Percentiles rank a stretch among this genome's conserved stretches.
Evolutionary conservation across 2,797 vertebrate genomes (phyloP).

Genomic region (Podarcis siculus): DNA sequence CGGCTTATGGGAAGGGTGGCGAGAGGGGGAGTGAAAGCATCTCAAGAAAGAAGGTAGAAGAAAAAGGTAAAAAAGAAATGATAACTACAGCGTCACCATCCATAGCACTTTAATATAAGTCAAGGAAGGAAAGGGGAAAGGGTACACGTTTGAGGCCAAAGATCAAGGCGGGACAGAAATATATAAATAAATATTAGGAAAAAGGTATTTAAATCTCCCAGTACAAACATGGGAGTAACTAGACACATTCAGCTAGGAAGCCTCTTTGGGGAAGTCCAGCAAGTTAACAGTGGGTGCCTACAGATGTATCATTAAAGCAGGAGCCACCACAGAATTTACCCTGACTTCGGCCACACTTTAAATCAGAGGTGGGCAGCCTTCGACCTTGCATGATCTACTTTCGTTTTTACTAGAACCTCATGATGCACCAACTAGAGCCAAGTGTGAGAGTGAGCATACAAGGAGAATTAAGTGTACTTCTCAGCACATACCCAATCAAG

Average conservation of each 20-base stretch:
- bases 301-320: slow-evolving; percentile 1
- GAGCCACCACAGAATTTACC: not conserved
- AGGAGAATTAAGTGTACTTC: not conserved
- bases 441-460: not conserved
- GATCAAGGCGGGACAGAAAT: slow-evolving; percentile 58
- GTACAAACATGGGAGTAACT: slow-evolving; percentile 41
- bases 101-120: slow-evolving; percentile 31
- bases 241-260: slow-evolving; percentile 45
- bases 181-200: slow-evolving; percentile 54
- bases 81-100: slow-evolving; percentile 9
- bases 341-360: not conserved
- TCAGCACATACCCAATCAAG: not conserved
- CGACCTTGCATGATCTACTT: not conserved
- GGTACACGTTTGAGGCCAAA: slow-evolving; percentile 56
- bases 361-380: not conserved
- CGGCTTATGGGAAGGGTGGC: not conserved
- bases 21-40: not conserved
- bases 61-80: not conserved
- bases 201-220: slow-evolving; percentile 32
- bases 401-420: not conserved
- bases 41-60: not conserved
- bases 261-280: slow-evolving; percentile 42
- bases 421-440: not conserved
- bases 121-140: slow-evolving; percentile 56
- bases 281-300: slow-evolving; percentile 1